Evolutionary conservation across 1,140 invertebrate species (phyloP), one percentile per base, ranked within the genome.

Genomic region (Sarcophaga peregrina): DNA sequence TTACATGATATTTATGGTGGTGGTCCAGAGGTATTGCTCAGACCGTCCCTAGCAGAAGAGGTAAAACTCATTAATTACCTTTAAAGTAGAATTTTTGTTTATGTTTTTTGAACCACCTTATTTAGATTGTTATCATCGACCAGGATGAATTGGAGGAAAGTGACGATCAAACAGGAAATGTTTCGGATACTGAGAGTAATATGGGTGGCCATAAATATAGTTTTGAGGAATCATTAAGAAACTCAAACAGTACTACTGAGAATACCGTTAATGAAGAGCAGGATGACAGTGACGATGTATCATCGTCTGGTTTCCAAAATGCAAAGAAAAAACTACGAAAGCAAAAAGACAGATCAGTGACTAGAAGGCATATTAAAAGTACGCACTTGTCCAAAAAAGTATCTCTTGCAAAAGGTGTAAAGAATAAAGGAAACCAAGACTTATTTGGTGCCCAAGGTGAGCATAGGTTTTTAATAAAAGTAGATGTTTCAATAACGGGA

Each of bases 1-100:
- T 95, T 98, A 87, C 92, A 94, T 76, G 92, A 92, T 74, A 96
- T 96, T 15, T 98, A 98, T 87, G 95, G 96, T 45, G 97, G 97
- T 15, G 97, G 97, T 1, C 97, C 97, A 0, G 96, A 97, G 87
- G 91, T 97, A 5, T 86, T 89, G 47, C 87, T 93, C 0, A 88
- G 89, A 25, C 87, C 90, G 68, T 88, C 91, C 4, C 87, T 86
- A 54, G 86, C 82, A 9, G 89, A 90, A 74, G 87, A 90, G 68
- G 82, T 84, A 73, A 52, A 48, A 46, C 46, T 46, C 15, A 6
- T 75, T 75, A 7, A 74, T 9, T 6, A 10, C 15, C 25, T 45
- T 75, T 1, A 68, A 62, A 62, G 8, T 68, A 25, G 10, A 68
- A 20, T 25, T 68, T 4, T 76, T 25, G 47, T 47, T 76, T 8